phyloP scores from a whole-genome alignment of 2,797 vertebrate species.

The Hippocampus kuda region DNA sequence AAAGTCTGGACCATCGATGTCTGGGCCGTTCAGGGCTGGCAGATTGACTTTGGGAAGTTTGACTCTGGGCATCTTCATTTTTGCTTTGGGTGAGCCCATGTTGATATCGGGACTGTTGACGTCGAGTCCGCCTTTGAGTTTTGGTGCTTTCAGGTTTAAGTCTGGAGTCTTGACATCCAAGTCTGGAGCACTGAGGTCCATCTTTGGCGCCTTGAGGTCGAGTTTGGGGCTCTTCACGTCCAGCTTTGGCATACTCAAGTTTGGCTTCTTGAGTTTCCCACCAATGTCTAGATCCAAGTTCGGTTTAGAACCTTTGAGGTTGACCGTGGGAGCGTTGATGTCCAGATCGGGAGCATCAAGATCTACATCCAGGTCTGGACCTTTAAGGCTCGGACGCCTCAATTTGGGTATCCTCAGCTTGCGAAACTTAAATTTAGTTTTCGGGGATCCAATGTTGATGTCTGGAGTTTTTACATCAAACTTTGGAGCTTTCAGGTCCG shows the following conservation, averaged over 20 bases:
- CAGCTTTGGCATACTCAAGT: slow-evolving; percentile 26
- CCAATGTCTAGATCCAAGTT: slow-evolving; percentile 16
- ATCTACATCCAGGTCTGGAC: slow-evolving; percentile 25
- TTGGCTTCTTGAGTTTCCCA: slow-evolving; percentile 46
- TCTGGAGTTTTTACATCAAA: slow-evolving; percentile 26
- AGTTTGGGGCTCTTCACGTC: slow-evolving; percentile 30
- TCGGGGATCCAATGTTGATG: slow-evolving; percentile 34
- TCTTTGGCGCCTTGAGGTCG: slow-evolving; percentile 25
- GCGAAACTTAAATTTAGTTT: slow-evolving; percentile 38
- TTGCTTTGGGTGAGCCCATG: slow-evolving; percentile 40
- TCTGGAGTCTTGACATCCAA: slow-evolving; percentile 38
- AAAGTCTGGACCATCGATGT: slow-evolving; percentile 33
- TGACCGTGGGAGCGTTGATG: slow-evolving; percentile 33
- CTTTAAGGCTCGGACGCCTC: slow-evolving; percentile 7
- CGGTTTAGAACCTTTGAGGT: slow-evolving; percentile 29
- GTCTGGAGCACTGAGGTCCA: slow-evolving; percentile 19
- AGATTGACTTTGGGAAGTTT: slow-evolving; percentile 37
- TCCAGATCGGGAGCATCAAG: slow-evolving; percentile 32
- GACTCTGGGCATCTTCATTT: slow-evolving; percentile 41
- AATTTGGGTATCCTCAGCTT: slow-evolving; percentile 45
- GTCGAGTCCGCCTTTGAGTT: slow-evolving; percentile 39
- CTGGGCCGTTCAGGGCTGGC: slow-evolving; percentile 34
- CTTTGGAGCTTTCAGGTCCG: slow-evolving; percentile 29
- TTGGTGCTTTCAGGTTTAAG: slow-evolving; percentile 39
- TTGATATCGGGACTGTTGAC: slow-evolving; percentile 37